Percentiles rank a stretch among this genome's conserved stretches.
These are phyloP conservation scores for Zapornia atra DNA, from an alignment of 2,113 vertebrate genomes.

Conservation along the genomic window DNA sequence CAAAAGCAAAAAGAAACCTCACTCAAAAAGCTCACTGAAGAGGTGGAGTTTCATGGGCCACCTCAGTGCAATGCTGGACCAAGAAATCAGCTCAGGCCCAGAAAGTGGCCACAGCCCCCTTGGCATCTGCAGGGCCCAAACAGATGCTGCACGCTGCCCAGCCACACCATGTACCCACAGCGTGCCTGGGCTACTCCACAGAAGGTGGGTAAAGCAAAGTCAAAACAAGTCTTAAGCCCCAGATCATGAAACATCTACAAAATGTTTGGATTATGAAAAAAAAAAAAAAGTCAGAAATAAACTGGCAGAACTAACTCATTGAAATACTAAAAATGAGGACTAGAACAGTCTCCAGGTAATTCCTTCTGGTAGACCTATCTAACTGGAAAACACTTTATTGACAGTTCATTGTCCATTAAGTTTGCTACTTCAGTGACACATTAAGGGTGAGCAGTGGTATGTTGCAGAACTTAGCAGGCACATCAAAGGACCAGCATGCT, in stretches of 20 bases:
- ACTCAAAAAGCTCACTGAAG: background rate
- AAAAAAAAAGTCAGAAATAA: background rate
- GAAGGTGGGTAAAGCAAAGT: background rate
- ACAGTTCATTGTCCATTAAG: background rate
- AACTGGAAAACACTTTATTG: background rate
- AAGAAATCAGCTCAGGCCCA: background rate
- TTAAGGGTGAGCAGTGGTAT: background rate
- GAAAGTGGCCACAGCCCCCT: background rate
- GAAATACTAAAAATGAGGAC: background rate
- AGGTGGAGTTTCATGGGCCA: background rate
- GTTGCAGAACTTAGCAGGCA: background rate
- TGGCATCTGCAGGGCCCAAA: background rate
- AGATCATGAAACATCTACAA: background rate
- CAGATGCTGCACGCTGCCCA: no score
- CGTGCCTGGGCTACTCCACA: background rate
- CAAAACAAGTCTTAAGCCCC: background rate
- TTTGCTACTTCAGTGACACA: background rate
- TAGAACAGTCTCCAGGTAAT: background rate
- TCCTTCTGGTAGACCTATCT: background rate
- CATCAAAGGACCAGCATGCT: background rate
- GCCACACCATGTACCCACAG: accelerated
- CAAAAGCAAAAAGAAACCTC: background rate
- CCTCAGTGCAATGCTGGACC: background rate
- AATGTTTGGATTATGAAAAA: background rate
- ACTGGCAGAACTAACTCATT: background rate